Base-by-base conservation (phyloP, 2,797 vertebrate genomes). In the Takifugu rubripes region DNA sequence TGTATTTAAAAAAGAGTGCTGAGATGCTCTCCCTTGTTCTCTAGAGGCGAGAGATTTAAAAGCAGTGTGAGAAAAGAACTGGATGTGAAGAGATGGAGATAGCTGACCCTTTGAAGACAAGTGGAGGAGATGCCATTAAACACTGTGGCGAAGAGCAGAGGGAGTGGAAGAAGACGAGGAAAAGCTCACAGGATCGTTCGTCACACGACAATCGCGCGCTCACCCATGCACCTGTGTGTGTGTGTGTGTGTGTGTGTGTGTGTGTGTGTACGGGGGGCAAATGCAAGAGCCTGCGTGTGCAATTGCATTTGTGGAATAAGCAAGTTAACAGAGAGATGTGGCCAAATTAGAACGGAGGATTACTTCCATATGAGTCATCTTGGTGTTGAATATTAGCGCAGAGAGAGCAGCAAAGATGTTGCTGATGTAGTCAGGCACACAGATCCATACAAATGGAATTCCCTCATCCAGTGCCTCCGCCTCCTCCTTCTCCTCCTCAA, bases 381-480 rank as follows among this genome's bases (percentile, higher is more conserved):
- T 42, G 9, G 27, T n/a, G 33, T 36, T 21, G 29, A 51, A 74
- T 27, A 1, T 62, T 40, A 7, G 44, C n/a, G n/a, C 9, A 10
- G 16, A 21, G 44, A 46, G 17, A 57, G 53, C 42, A 54, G 44
- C 52, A 63, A 14, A 46, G 44, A 46, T 21, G 16, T 9, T n/a
- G 44, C 44, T 46, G 16, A 46, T 46, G 46, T 48, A 21, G 21
- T 61, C 36, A 58, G 44, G 70, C 66, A 55, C 48, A 73, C 25
- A 55, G n/a, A 78, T 72, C 65, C 60, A 79, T 68, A 64, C 70
- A 75, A 80, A 82, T 75, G 83, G 82, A 75, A 84, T 85, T 82
- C 80, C 83, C 81, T 84, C 75, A 70, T 68, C 70, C 68, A 58
- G 65, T 60, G 56, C 67, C 47, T 66, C 69, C 65, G 68, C 52